These are phyloP conservation scores for Pogoniulus pusillus DNA, from an alignment of 2,797 vertebrate genomes.

Conservation along the genomic window DNA sequence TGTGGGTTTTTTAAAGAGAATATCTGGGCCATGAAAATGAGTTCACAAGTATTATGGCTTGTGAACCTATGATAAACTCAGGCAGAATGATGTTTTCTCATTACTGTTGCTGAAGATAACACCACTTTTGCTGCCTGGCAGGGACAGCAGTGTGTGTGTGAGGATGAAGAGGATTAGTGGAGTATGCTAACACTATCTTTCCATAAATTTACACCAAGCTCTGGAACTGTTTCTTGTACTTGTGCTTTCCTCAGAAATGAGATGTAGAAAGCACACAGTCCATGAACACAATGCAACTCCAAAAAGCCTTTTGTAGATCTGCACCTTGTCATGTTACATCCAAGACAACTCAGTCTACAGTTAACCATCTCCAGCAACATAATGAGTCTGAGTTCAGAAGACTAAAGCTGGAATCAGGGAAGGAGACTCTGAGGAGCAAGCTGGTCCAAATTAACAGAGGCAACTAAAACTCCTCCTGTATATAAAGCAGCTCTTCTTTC, in stretches of 20 bases:
- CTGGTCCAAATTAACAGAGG: background rate
- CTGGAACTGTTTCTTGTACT: background rate
- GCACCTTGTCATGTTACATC: background rate
- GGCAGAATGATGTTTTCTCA: background rate
- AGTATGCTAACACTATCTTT: background rate
- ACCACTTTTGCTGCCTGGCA: background rate
- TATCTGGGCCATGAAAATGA: background rate
- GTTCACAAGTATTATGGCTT: background rate
- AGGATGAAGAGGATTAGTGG: background rate
- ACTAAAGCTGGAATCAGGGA: background rate
- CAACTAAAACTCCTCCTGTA: background rate
- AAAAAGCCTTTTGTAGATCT: background rate
- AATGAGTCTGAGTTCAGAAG: background rate
- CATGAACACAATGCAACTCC: background rate
- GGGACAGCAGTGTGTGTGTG: fast-evolving
- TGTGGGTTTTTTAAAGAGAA: background rate
- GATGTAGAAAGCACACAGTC: background rate
- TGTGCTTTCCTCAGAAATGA: background rate
- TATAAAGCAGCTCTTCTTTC: background rate
- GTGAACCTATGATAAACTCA: background rate
- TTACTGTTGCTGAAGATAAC: background rate
- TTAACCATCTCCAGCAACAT: background rate
- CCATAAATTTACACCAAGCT: background rate
- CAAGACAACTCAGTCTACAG: background rate
- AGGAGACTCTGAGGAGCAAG: background rate